Conservation (phyloP, 2,797 vertebrate species). For the Margarornis squamiger region DNA sequence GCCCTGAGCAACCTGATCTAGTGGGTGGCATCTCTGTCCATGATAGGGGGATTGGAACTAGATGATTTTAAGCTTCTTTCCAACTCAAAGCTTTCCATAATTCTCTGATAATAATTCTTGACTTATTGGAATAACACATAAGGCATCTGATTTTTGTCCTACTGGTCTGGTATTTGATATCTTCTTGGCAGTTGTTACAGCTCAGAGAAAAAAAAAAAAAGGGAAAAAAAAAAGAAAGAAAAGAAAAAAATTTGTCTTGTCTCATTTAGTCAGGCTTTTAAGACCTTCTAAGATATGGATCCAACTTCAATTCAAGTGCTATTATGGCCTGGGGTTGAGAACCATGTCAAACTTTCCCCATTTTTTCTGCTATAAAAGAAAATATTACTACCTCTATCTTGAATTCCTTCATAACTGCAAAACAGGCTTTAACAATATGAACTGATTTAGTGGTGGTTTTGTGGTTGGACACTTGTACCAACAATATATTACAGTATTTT, state of each 20-base stretch:
- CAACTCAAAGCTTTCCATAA: neutral
- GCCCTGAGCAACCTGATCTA: neutral
- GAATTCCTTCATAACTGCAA: neutral
- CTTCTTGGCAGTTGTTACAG: neutral
- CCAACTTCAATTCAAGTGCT: neutral
- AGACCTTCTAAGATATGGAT: neutral
- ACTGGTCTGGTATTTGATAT: neutral
- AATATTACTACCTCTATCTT: neutral
- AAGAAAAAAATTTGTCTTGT: neutral
- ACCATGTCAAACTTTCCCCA: neutral
- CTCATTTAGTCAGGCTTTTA: neutral
- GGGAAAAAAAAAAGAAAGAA: neutral
- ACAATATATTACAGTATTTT: conserved; percentile 20
- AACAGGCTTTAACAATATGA: neutral
- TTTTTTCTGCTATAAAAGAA: neutral
- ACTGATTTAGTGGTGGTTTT: neutral
- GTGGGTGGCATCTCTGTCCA: neutral
- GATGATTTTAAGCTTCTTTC: neutral
- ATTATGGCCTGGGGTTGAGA: neutral
- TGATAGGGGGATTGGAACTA: neutral
- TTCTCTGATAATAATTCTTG: neutral
- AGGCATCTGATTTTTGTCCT: conserved; percentile 13
- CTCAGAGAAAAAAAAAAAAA: neutral
- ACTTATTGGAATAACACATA: neutral
- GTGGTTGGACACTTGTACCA: neutral